Evolutionary conservation across 2,888 invertebrate genomes (phyloP).

Genomic region (Baronia brevicornis): DNA sequence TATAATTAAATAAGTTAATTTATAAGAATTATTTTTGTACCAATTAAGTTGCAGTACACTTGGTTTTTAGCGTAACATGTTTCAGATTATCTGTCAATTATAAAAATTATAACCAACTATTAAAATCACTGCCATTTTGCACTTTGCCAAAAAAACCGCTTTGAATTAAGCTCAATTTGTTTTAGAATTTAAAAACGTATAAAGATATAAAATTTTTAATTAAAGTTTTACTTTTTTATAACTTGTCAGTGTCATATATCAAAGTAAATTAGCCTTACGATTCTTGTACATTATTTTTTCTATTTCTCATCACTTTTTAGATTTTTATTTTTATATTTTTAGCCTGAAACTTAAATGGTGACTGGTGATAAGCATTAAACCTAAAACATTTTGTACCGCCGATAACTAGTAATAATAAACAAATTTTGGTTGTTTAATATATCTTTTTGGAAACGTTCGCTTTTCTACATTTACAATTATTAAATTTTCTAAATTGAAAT

Average conservation of each 20-base stretch:
- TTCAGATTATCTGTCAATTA: slow-evolving; percentile 29
- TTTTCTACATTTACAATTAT: neutral
- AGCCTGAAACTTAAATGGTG: no score
- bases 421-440: no score
- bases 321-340: no score
- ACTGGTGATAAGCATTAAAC: no score
- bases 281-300: no score
- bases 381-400: no score
- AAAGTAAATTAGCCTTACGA: slow-evolving; percentile 10
- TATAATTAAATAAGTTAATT: slow-evolving; percentile 22
- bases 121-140: slow-evolving; percentile 56
- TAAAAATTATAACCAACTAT: slow-evolving; percentile 17
- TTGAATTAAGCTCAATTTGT: slow-evolving; percentile 14
- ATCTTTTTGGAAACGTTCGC: neutral
- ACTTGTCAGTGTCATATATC: no score
- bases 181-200: slow-evolving; percentile 13
- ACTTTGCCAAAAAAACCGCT: slow-evolving; percentile 27
- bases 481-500: slow-evolving; percentile 3
- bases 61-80: slow-evolving; percentile 22
- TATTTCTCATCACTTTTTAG: no score
- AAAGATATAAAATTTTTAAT: slow-evolving; percentile 7
- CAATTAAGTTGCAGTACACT: slow-evolving; percentile 38
- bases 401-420: no score
- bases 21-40: slow-evolving; percentile 63
- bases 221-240: slow-evolving; percentile 8